Evolutionary conservation across 2,113 vertebrate genomes (phyloP).

Genomic region (Leptobrachium ailaonicum): DNA sequence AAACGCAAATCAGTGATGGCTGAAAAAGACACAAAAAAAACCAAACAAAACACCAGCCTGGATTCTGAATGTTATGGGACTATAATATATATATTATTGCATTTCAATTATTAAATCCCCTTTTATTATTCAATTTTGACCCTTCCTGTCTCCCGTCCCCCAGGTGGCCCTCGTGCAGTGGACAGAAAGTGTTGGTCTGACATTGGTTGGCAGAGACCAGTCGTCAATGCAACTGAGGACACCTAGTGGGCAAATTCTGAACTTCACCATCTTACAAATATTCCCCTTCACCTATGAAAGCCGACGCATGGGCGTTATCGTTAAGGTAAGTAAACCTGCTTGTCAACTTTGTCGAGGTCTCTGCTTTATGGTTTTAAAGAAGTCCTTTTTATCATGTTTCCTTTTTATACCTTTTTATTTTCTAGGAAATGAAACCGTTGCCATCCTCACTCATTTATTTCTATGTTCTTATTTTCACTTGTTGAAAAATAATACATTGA

Average conservation of each 20-base stretch:
- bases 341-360: neutral
- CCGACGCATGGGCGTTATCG: constrained; percentile 97
- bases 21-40: too few species aligned
- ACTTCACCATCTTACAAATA: constrained; percentile 95
- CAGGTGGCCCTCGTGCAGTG: constrained; percentile 98
- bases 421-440: too few species aligned
- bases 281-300: constrained; percentile 98
- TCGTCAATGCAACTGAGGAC: constrained; percentile 98
- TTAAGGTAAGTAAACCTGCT: constrained; percentile 75
- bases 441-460: too few species aligned
- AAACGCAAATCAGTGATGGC: too few species aligned
- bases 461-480: too few species aligned
- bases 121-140: neutral
- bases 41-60: too few species aligned
- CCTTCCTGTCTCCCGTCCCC: constrained; percentile 24
- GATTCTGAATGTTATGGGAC: too few species aligned
- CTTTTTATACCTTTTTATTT: too few species aligned
- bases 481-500: too few species aligned
- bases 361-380: too few species aligned
- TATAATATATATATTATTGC: too few species aligned
- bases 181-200: constrained; percentile 94
- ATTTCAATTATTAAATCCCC: neutral
- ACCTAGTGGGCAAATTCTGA: constrained; percentile 94
- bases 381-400: too few species aligned
- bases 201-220: constrained; percentile 92